These are phyloP conservation scores for Rosalia funebris DNA, from an alignment of 2,888 invertebrate species.

Conservation along the genomic window DNA sequence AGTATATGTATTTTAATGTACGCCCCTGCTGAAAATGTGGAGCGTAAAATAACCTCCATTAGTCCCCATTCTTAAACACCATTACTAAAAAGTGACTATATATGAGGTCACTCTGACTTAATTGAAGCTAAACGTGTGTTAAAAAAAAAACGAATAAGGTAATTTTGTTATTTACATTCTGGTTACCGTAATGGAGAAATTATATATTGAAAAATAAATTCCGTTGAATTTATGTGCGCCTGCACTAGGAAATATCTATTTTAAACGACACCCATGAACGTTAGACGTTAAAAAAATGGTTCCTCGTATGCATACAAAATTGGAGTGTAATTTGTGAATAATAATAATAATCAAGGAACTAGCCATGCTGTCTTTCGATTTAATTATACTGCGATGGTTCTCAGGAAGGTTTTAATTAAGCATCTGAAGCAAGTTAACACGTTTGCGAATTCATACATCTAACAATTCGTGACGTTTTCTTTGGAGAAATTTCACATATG, in stretches of 20 bases:
- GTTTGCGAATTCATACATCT: conserved; percentile 2
- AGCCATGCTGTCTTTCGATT: background rate
- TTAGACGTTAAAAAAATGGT: background rate
- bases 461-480: background rate
- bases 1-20: too few species aligned
- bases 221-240: background rate
- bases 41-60: background rate
- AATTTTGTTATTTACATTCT: conserved; percentile 1
- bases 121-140: background rate
- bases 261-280: background rate
- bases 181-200: conserved; percentile 2
- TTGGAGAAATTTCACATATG: background rate
- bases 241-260: background rate
- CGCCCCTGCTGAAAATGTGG: background rate
- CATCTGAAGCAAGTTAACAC: background rate
- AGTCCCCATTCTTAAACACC: background rate
- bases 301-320: background rate
- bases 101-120: conserved; percentile 5
- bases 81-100: background rate
- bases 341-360: background rate
- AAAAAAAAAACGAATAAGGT: background rate
- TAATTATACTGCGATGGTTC: conserved; percentile 1
- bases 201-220: conserved; percentile 5
- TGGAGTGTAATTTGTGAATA: background rate
- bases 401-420: background rate